phyloP scores from a whole-genome alignment of 2,113 vertebrate species.

The Regulus satrapa region DNA sequence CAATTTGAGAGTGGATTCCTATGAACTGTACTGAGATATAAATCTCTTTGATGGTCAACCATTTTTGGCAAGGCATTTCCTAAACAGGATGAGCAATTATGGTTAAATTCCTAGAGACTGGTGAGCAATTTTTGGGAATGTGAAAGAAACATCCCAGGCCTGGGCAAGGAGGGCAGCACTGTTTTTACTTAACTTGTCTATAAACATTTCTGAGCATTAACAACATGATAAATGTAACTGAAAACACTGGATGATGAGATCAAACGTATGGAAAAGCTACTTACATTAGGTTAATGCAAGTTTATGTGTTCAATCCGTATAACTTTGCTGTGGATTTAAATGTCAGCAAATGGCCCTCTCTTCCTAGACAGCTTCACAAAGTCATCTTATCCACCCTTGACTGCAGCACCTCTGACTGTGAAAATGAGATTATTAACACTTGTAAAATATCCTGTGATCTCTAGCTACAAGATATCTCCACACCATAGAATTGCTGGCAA shows the following conservation, averaged over 20 bases:
- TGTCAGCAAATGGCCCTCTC: background rate
- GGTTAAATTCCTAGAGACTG: background rate
- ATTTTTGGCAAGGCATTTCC: conserved; percentile 14
- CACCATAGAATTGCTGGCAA: background rate
- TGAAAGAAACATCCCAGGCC: background rate
- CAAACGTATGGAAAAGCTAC: background rate
- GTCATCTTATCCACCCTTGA: background rate
- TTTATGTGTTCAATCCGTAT: background rate
- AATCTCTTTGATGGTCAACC: background rate
- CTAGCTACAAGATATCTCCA: background rate
- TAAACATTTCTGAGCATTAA: background rate
- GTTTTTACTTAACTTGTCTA: background rate
- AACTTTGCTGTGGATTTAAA: background rate
- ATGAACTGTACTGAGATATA: background rate
- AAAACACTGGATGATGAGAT: background rate
- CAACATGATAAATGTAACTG: background rate
- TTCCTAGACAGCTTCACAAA: background rate
- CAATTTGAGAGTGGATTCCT: background rate
- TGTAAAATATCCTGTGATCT: background rate
- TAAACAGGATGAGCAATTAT: background rate
- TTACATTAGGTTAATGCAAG: background rate
- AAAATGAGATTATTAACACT: background rate
- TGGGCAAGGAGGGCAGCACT: background rate
- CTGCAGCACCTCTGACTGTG: background rate
- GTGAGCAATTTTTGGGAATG: background rate